These are phyloP conservation scores for Drosophila ironensis DNA, from an alignment of 1,140 invertebrate species.

Conservation along the genomic window DNA sequence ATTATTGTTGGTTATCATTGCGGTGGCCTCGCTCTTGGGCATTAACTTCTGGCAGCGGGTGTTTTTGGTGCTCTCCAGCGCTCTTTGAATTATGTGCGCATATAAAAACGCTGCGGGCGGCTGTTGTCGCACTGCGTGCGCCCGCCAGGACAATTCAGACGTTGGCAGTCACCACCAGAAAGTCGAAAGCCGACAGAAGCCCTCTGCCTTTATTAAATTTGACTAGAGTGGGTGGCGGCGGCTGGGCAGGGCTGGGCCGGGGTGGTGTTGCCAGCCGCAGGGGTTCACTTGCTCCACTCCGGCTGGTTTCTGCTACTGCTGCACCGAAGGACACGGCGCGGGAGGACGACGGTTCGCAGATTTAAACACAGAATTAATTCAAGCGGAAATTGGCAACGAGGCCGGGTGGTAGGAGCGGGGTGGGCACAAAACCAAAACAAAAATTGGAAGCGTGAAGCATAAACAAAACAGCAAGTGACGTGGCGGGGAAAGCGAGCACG, in stretches of 20 bases:
- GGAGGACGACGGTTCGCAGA: constrained; percentile 49
- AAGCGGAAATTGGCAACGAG: constrained; percentile 73
- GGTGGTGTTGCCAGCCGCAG: constrained; percentile 43
- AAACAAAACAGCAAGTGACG: constrained; percentile 61
- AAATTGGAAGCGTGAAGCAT: constrained; percentile 77
- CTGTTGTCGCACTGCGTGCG: constrained; percentile 75
- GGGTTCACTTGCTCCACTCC: constrained; percentile 62
- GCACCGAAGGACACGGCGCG: constrained; percentile 3
- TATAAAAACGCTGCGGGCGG: constrained; percentile 78
- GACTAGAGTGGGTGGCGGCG: constrained; percentile 25
- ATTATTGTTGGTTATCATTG: constrained; percentile 82
- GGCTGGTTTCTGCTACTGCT: constrained; percentile 44
- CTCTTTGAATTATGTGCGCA: constrained; percentile 73
- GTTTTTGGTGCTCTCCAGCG: constrained; percentile 38
- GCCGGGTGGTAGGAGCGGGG: neutral
- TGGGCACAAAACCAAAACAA: constrained; percentile 51
- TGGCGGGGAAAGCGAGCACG: constrained; percentile 41
- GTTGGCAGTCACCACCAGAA: constrained; percentile 31
- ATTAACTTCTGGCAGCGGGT: constrained; percentile 72
- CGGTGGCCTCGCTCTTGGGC: constrained; percentile 59
- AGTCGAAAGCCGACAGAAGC: neutral
- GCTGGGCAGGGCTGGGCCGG: neutral
- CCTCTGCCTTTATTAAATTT: constrained; percentile 68
- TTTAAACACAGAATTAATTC: constrained; percentile 78
- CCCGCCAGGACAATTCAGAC: constrained; percentile 50